Evolutionary conservation across 2,797 vertebrate species (phyloP).

Genomic region (Emydoidea blandingii): DNA sequence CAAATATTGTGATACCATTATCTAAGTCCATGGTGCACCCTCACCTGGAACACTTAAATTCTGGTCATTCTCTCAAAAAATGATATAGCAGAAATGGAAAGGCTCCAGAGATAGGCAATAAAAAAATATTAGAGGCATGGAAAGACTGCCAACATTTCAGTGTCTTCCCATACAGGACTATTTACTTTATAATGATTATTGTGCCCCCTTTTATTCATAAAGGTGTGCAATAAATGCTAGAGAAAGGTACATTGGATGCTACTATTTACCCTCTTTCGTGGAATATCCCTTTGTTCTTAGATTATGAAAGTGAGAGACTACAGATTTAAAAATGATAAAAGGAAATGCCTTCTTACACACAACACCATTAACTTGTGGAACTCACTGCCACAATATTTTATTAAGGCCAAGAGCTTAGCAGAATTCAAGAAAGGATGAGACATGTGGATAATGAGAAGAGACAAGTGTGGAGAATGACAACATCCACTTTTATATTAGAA

Average conservation of each 20-base stretch:
- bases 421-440: constrained; percentile 26
- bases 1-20: not conserved
- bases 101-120: constrained; percentile 46
- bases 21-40: not conserved
- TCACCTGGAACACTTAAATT: constrained; percentile 1
- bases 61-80: constrained; percentile 5
- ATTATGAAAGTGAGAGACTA: not conserved
- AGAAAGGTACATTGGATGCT: constrained; percentile 47
- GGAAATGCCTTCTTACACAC: constrained; percentile 50
- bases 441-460: constrained; percentile 23
- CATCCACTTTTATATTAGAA: constrained; percentile 10
- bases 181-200: constrained; percentile 63
- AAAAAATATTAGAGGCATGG: constrained; percentile 50
- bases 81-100: constrained; percentile 45
- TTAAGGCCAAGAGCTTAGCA: constrained; percentile 24
- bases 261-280: constrained; percentile 64
- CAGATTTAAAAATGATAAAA: constrained; percentile 49
- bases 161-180: not conserved
- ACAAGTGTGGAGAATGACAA: constrained; percentile 41
- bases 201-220: not conserved
- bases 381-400: constrained; percentile 48
- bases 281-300: too few species aligned
- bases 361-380: constrained; percentile 56
- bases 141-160: not conserved
- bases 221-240: constrained; percentile 61